phyloP scores from a whole-genome alignment of 2,113 vertebrate species.

The Sturnira hondurensis region DNA sequence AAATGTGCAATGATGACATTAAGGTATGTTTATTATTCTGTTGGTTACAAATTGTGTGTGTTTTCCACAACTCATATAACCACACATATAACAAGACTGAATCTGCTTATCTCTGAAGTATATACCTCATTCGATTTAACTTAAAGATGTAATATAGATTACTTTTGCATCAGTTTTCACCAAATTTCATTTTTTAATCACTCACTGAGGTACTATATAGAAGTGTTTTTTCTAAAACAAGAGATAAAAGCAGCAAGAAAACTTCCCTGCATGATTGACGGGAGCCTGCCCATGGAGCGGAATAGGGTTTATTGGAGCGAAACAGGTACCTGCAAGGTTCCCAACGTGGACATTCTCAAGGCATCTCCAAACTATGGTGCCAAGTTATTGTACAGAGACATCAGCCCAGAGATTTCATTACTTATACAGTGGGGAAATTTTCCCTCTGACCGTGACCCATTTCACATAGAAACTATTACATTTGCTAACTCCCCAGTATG shows the following conservation, averaged over 20 bases:
- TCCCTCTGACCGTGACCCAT: background rate
- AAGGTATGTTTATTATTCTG: background rate
- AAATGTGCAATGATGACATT: background rate
- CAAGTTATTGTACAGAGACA: background rate
- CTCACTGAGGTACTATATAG: background rate
- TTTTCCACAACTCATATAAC: background rate
- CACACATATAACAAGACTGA: background rate
- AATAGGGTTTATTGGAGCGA: background rate
- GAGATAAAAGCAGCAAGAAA: background rate
- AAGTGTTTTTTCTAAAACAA: background rate
- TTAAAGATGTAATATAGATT: background rate
- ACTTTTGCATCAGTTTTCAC: background rate
- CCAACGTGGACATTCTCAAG: background rate
- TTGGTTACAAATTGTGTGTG: background rate
- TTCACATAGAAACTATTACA: background rate
- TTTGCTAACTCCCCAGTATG: background rate
- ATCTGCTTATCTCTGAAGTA: background rate
- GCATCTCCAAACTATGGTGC: background rate
- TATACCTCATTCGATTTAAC: background rate
- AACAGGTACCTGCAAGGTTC: background rate
- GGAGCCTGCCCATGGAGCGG: background rate
- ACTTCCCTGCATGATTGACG: background rate
- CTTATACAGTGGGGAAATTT: background rate
- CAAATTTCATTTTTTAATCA: background rate
- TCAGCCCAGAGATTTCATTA: background rate